phyloP scores from a whole-genome alignment of 2,113 vertebrate genomes.

The Philantomba maxwellii region DNA sequence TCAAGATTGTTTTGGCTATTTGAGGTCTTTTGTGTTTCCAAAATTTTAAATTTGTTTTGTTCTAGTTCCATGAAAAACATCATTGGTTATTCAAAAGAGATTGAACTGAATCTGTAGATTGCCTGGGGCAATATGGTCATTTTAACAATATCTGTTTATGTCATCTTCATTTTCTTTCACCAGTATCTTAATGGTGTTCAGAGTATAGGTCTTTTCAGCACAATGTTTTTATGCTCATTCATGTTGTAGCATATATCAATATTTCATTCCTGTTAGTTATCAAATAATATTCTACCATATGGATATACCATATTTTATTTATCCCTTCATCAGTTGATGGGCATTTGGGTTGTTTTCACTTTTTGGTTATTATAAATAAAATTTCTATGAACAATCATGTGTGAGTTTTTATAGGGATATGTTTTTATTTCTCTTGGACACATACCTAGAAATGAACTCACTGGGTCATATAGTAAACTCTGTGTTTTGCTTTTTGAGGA shows the following conservation, averaged over 20 bases:
- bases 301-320: background rate
- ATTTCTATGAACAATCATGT: background rate
- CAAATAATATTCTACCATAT: background rate
- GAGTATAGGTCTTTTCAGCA: background rate
- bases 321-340: background rate
- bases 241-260: background rate
- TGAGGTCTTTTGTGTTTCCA: background rate
- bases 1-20: background rate
- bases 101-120: background rate
- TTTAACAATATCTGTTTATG: background rate
- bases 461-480: background rate
- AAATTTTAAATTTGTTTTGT: background rate
- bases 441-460: background rate
- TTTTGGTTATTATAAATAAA: background rate
- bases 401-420: background rate
- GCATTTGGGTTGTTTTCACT: background rate
- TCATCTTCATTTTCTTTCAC: background rate
- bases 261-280: background rate
- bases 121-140: background rate
- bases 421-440: slow-evolving; percentile 9
- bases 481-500: background rate
- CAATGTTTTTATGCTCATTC: background rate
- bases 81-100: background rate
- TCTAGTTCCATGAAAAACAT: background rate
- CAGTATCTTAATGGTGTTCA: background rate